These are phyloP conservation scores for Pangasianodon gigas DNA, from an alignment of 2,113 vertebrate genomes.

Conservation along the genomic window DNA sequence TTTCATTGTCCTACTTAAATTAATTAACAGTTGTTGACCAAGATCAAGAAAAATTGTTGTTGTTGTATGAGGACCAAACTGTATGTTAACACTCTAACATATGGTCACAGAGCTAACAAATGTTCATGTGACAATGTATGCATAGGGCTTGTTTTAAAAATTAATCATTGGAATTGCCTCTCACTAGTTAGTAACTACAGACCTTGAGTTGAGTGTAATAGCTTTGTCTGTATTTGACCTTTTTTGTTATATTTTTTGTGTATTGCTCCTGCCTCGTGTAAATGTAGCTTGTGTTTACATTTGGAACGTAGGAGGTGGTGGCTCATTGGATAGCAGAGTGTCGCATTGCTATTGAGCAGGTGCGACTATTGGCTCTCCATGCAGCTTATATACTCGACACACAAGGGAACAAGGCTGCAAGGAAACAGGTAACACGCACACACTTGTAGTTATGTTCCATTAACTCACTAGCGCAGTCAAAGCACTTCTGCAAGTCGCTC, in stretches of 20 bases:
- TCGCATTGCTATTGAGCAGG: slow-evolving; percentile 86
- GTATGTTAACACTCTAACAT: not conserved
- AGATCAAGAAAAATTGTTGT: too few species aligned
- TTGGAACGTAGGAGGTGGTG: slow-evolving; percentile 79
- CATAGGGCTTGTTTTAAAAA: not conserved
- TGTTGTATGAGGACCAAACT: not conserved
- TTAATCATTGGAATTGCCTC: not conserved
- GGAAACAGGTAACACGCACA: slow-evolving; percentile 79
- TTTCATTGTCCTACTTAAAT: too few species aligned
- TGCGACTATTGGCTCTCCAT: slow-evolving; percentile 82
- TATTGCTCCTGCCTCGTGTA: not conserved
- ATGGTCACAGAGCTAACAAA: not conserved
- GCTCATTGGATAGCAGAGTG: slow-evolving; percentile 94
- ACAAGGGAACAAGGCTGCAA: slow-evolving; percentile 76
- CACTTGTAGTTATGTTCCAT: not conserved
- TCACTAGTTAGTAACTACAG: not conserved
- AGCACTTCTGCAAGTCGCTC: not conserved
- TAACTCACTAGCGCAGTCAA: not conserved
- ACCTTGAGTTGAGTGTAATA: not conserved
- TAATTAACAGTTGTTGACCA: too few species aligned
- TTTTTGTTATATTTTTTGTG: not conserved
- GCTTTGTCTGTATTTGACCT: not conserved
- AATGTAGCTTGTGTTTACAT: not conserved
- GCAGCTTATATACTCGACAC: slow-evolving; percentile 81
- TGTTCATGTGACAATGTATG: not conserved